A percentile compares a stretch with the other conserved stretches of the same genome.
These are phyloP conservation scores for Macrosiphum euphorbiae DNA, from an alignment of 2,888 invertebrate genomes.

Conservation along the genomic window DNA sequence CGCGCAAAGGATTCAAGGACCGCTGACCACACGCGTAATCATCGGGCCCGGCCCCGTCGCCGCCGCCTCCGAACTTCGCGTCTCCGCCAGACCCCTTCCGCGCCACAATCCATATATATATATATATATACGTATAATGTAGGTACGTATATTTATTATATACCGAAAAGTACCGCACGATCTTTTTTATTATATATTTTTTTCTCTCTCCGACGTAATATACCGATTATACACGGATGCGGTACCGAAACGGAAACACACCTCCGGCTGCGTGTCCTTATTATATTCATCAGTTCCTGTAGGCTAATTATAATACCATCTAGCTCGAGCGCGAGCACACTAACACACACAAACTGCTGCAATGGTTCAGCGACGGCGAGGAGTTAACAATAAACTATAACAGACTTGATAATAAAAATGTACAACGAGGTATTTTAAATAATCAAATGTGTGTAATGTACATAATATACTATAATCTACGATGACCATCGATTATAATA, in stretches of 20 bases:
- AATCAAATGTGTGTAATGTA: not conserved
- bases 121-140: not conserved
- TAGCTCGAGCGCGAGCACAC: slow-evolving; percentile 17
- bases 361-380: slow-evolving; percentile 57
- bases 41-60: slow-evolving; percentile 53
- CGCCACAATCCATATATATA: not conserved
- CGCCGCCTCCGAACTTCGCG: slow-evolving; percentile 52
- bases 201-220: slow-evolving; percentile 43
- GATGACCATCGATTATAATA: slow-evolving; percentile 45
- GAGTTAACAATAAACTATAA: slow-evolving; percentile 54
- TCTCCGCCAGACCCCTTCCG: slow-evolving; percentile 60
- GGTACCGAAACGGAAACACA: slow-evolving; percentile 62
- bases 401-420: slow-evolving; percentile 52
- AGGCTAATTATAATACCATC: slow-evolving; percentile 64
- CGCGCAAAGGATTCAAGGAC: slow-evolving; percentile 64
- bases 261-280: slow-evolving; percentile 64
- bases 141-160: not conserved
- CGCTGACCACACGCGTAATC: slow-evolving; percentile 64
- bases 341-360: slow-evolving; percentile 16
- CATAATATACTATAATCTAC: slow-evolving; percentile 21
- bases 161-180: slow-evolving; percentile 49
- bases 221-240: slow-evolving; percentile 64
- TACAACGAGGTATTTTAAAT: slow-evolving; percentile 16
- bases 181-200: slow-evolving; percentile 43
- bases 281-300: slow-evolving; percentile 59